phyloP scores from a whole-genome alignment of 2,113 vertebrate genomes.

The Xyrauchen texanus region DNA sequence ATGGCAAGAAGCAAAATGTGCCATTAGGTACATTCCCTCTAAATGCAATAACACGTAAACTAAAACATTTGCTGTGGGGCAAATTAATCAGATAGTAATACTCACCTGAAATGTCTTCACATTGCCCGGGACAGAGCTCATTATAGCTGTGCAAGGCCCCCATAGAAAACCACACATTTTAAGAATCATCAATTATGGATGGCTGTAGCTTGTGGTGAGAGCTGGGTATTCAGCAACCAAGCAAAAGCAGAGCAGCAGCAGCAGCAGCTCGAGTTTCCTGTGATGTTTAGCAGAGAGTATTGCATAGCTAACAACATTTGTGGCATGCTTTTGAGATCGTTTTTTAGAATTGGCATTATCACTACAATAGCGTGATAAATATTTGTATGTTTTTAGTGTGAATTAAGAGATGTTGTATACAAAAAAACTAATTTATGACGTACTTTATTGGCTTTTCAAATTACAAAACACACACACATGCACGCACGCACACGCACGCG shows the following conservation, averaged over 20 bases:
- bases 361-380: neutral
- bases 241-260: neutral
- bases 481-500: no score
- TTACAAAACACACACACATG: no score
- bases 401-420: no score
- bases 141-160: neutral
- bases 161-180: conserved; percentile 23
- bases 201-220: conserved; percentile 24
- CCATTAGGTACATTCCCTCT: neutral
- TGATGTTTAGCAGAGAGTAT: neutral
- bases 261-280: neutral
- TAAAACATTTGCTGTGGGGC: conserved; percentile 12
- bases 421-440: no score
- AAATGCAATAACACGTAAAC: conserved; percentile 9
- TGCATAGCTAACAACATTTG: neutral
- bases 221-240: neutral
- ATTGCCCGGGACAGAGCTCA: conserved; percentile 10
- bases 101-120: conserved; percentile 20
- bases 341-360: neutral
- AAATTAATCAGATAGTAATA: conserved; percentile 2
- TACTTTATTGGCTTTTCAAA: no score
- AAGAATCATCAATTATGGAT: conserved; percentile 36
- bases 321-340: neutral
- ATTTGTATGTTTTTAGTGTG: neutral
- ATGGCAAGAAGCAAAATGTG: neutral